phyloP scores from a whole-genome alignment of 2,113 vertebrate genomes.

The Oncorhynchus keta region DNA sequence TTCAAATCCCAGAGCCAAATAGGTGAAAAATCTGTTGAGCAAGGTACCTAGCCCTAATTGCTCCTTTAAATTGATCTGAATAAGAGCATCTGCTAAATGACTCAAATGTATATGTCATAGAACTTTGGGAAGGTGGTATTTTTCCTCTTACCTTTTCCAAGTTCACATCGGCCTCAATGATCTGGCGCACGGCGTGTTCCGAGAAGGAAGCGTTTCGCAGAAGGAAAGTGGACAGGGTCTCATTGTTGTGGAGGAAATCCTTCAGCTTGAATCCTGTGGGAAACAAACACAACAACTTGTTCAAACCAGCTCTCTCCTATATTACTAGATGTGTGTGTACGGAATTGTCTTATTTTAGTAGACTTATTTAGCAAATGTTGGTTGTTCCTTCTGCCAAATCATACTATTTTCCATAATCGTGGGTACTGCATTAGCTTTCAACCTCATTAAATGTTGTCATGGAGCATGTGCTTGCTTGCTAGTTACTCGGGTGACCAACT shows the following conservation, averaged over 20 bases:
- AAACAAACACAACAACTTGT: not conserved
- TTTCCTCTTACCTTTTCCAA: slow-evolving; percentile 80
- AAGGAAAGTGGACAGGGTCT: slow-evolving; percentile 86
- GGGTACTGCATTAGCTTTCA: slow-evolving; percentile 5
- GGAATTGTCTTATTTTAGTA: too few relatives aligned
- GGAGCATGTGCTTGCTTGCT: slow-evolving; percentile 39
- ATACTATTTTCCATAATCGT: not conserved
- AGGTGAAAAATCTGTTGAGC: too few relatives aligned
- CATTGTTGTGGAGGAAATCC: slow-evolving; percentile 87
- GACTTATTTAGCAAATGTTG: not conserved
- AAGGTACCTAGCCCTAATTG: too few relatives aligned
- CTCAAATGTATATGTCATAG: too few relatives aligned
- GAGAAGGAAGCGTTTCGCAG: slow-evolving; percentile 77
- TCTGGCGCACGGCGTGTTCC: slow-evolving; percentile 63
- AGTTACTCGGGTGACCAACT: slow-evolving; percentile 12
- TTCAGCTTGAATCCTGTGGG: slow-evolving; percentile 84
- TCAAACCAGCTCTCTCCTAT: not conserved
- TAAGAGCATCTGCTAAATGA: too few relatives aligned
- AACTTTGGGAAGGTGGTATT: not conserved
- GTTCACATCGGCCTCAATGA: slow-evolving; percentile 77
- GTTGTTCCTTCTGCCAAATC: not conserved
- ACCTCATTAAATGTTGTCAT: slow-evolving; percentile 20
- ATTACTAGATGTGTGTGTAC: not conserved
- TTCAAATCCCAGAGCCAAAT: too few relatives aligned
- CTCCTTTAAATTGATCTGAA: too few relatives aligned